Evolutionary conservation across 1,140 invertebrate species (phyloP).

Genomic region (Drosophila prosaltans): DNA sequence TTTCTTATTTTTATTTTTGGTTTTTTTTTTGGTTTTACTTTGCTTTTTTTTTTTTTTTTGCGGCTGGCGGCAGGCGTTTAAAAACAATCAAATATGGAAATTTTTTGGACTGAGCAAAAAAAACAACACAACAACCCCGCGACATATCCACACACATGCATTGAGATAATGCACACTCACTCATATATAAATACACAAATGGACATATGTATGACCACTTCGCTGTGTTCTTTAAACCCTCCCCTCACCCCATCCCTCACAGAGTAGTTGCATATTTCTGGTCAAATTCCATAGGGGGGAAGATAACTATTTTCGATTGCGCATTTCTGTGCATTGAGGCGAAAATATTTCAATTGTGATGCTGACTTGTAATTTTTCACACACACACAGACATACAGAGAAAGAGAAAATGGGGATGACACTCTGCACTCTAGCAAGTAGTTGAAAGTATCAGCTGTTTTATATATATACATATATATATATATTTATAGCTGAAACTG

Average conservation of each 20-base stretch:
- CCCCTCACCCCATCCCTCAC: neutral
- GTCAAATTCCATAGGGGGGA: conserved; percentile 60
- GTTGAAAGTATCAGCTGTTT: neutral
- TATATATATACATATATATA: no score
- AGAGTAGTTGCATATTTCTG: conserved; percentile 53
- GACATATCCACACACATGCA: conserved; percentile 5
- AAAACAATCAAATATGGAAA: conserved; percentile 80
- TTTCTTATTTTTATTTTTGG: conserved; percentile 17
- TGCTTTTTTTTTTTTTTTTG: conserved; percentile 39
- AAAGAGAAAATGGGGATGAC: neutral
- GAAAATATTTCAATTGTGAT: conserved; percentile 81
- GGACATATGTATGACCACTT: conserved; percentile 4
- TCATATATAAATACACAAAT: conserved; percentile 52
- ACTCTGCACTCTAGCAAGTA: neutral
- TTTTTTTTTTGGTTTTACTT: conserved; percentile 11
- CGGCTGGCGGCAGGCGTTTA: conserved; percentile 45
- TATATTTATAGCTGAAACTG: conserved; percentile 37
- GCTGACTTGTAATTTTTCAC: conserved; percentile 82
- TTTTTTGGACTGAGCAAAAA: conserved; percentile 39
- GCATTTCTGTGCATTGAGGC: conserved; percentile 78
- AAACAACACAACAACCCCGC: conserved; percentile 18
- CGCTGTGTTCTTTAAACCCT: neutral
- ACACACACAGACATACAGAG: conserved; percentile 37
- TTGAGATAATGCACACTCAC: conserved; percentile 14
- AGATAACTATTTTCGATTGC: conserved; percentile 81